Percentiles rank a stretch among this genome's conserved stretches.
These are phyloP conservation scores for Trissolcus japonicus DNA, from an alignment of 2,888 invertebrate species.

Conservation along the genomic window DNA sequence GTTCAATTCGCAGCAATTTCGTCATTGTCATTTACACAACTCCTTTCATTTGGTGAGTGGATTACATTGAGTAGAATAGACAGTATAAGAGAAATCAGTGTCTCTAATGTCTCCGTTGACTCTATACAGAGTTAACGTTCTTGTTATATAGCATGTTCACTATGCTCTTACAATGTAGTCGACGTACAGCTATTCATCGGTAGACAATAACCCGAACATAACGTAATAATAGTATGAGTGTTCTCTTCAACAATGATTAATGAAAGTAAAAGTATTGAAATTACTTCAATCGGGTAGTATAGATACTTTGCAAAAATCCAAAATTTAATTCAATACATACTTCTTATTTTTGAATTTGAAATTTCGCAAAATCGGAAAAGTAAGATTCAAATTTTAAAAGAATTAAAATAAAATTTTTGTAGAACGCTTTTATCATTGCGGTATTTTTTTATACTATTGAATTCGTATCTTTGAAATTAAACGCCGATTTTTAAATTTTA, in stretches of 20 bases:
- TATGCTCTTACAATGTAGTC: constrained; percentile 74
- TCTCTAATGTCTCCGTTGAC: constrained; percentile 69
- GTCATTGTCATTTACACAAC: constrained; percentile 55
- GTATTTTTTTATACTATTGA: too few species aligned
- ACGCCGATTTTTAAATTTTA: too few species aligned
- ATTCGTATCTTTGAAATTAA: too few species aligned
- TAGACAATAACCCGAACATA: constrained; percentile 74
- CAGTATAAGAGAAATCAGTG: constrained; percentile 58
- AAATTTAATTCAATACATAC: too few species aligned
- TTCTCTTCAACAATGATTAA: constrained; percentile 60
- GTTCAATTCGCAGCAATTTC: constrained; percentile 47
- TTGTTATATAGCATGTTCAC: constrained; percentile 71
- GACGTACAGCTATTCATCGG: constrained; percentile 74
- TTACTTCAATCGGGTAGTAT: too few species aligned
- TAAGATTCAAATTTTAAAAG: too few species aligned
- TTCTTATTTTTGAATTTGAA: too few species aligned
- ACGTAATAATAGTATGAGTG: constrained; percentile 74
- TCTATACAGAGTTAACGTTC: constrained; percentile 74
- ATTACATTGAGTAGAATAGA: constrained; percentile 52
- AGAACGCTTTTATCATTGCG: too few species aligned
- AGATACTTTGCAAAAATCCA: too few species aligned
- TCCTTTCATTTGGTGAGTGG: constrained; percentile 53
- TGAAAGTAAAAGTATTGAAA: constrained; percentile 42
- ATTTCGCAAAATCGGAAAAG: too few species aligned
- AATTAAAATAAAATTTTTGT: too few species aligned